Evolutionary conservation across 2,113 vertebrate species (phyloP).

Genomic region (Gnathonemus echidnorhynchus): DNA sequence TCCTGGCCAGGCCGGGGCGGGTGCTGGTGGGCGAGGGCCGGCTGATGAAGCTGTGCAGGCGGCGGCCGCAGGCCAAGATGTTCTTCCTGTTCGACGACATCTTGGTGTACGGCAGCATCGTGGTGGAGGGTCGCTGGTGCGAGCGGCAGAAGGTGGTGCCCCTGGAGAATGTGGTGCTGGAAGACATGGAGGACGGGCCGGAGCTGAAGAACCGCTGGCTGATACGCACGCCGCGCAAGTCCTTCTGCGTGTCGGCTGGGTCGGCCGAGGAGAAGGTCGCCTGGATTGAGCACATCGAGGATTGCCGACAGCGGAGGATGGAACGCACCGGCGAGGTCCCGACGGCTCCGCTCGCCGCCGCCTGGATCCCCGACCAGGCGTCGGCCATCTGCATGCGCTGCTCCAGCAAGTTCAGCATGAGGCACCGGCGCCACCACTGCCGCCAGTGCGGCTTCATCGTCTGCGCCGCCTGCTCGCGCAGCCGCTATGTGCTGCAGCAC

Average conservation of each 20-base stretch:
- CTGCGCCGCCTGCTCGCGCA: constrained; percentile 71
- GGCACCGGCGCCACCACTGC: constrained; percentile 81
- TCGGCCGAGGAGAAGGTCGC: constrained; percentile 72
- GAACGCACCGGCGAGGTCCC: constrained; percentile 36
- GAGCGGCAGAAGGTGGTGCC: constrained; percentile 75
- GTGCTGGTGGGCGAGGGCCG: constrained; percentile 81
- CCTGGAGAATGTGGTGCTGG: constrained; percentile 73
- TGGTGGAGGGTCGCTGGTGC: constrained; percentile 69
- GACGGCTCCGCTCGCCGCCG: constrained; percentile 52
- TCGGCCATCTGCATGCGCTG: constrained; percentile 88
- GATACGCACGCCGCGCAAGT: constrained; percentile 81
- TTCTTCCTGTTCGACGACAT: constrained; percentile 91
- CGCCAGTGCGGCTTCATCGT: constrained; percentile 81
- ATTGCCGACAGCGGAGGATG: constrained; percentile 61
- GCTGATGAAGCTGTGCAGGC: constrained; percentile 77
- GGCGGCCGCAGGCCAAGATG: constrained; percentile 66
- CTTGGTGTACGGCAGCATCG: constrained; percentile 78
- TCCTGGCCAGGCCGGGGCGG: constrained; percentile 60
- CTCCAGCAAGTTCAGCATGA: constrained; percentile 62
- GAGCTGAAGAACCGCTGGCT: constrained; percentile 83
- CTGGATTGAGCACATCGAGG: constrained; percentile 81
- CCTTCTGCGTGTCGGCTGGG: constrained; percentile 75
- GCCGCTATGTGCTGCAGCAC: constrained; percentile 63
- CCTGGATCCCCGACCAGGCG: constrained; percentile 78
- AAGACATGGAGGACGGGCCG: constrained; percentile 51